Evolutionary conservation across 2,797 vertebrate genomes (phyloP).

Genomic region (Tokudaia tokunoshimensis): DNA sequence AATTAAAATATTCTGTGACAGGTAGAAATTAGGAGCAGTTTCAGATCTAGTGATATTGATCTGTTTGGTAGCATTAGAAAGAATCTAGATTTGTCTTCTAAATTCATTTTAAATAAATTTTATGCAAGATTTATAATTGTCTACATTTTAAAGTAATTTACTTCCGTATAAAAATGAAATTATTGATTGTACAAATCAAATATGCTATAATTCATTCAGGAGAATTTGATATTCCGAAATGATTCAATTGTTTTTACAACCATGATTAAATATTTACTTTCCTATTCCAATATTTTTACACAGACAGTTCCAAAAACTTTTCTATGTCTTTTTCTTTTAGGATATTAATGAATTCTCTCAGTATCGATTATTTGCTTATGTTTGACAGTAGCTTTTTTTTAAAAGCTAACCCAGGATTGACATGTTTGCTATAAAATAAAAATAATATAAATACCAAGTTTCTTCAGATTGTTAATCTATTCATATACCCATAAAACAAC

Average conservation of each 20-base stretch:
- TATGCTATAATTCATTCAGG: not conserved
- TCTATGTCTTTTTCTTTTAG: not conserved
- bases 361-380: not conserved
- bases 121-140: not conserved
- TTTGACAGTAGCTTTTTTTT: not conserved
- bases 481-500: not conserved
- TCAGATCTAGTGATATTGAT: not conserved
- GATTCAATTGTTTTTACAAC: not conserved
- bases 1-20: not conserved
- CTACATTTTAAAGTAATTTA: not conserved
- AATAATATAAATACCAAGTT: not conserved
- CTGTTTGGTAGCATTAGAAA: not conserved
- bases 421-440: not conserved
- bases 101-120: not conserved
- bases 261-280: not conserved
- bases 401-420: not conserved
- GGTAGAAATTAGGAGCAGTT: not conserved
- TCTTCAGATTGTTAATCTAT: not conserved
- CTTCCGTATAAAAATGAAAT: not conserved
- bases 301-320: not conserved
- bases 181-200: slow-evolving; percentile 18
- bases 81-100: not conserved
- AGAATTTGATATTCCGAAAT: not conserved
- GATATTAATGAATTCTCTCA: not conserved
- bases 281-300: not conserved